Percentiles rank a stretch among this genome's conserved stretches.
These are phyloP conservation scores for Periophthalmus magnuspinnatus DNA, from an alignment of 2,797 vertebrate genomes.

Conservation along the genomic window DNA sequence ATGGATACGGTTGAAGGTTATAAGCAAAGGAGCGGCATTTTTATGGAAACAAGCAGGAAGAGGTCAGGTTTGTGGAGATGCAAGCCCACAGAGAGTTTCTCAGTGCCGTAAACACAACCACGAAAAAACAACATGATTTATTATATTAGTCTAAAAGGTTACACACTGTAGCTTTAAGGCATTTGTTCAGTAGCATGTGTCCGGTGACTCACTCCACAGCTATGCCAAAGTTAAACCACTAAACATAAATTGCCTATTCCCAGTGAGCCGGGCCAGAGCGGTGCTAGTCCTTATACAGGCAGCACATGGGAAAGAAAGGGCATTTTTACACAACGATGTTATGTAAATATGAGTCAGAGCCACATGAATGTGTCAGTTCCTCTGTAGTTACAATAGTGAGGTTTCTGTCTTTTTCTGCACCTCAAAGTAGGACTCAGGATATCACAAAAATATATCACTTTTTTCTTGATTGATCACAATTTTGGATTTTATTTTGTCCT, in stretches of 20 bases:
- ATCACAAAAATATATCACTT: too few species aligned
- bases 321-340: not conserved
- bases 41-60: too few species aligned
- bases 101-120: not conserved
- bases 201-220: conserved; percentile 66
- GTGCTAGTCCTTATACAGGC: conserved; percentile 24
- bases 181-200: conserved; percentile 38
- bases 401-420: not conserved
- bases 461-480: too few species aligned
- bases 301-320: not conserved
- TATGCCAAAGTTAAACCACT: conserved; percentile 52
- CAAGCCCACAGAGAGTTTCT: not conserved
- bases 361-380: not conserved
- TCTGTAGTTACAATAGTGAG: not conserved
- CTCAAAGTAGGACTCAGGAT: not conserved
- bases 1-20: too few species aligned
- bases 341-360: not conserved
- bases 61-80: too few species aligned
- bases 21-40: too few species aligned
- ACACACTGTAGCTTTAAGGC: conserved; percentile 3
- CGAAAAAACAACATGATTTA: too few species aligned
- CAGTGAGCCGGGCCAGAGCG: conserved; percentile 26
- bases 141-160: too few species aligned
- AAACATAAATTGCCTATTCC: conserved; percentile 20
- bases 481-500: too few species aligned